Conservation (phyloP, 2,797 vertebrate genomes). For the Hippoglossus hippoglossus region DNA sequence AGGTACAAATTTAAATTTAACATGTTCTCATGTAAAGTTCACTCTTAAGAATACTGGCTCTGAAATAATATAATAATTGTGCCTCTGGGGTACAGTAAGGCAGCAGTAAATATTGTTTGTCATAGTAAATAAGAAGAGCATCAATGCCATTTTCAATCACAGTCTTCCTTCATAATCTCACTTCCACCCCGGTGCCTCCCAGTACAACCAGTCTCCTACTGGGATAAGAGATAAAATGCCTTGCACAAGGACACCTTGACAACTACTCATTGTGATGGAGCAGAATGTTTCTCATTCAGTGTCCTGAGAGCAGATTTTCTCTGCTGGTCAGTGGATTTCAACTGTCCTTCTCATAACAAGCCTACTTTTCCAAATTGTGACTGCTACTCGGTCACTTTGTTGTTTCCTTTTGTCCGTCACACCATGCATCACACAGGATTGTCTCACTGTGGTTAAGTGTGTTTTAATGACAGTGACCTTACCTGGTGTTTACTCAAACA, state of each 20-base stretch:
- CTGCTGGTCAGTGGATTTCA: background rate
- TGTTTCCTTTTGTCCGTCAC: constrained; percentile 27
- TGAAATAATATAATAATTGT: background rate
- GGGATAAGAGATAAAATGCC: constrained; percentile 1
- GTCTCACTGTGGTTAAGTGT: constrained; percentile 50
- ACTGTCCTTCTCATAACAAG: background rate
- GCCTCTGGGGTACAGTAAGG: too few species aligned
- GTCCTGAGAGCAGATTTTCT: background rate
- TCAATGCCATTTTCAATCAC: too few species aligned
- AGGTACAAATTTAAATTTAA: too few species aligned
- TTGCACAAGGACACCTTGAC: constrained; percentile 10
- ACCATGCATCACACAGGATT: background rate
- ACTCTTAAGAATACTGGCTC: background rate
- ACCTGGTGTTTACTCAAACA: constrained; percentile 59
- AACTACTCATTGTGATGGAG: background rate
- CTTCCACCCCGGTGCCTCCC: background rate
- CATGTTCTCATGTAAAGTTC: too few species aligned
- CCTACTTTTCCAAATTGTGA: background rate
- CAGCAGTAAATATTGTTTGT: background rate
- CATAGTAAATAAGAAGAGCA: background rate
- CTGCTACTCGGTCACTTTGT: constrained; percentile 2
- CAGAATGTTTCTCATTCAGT: background rate
- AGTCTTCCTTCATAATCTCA: background rate
- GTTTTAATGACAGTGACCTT: constrained; percentile 62
- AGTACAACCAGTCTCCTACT: background rate